These are phyloP conservation scores for Bos javanicus DNA, from an alignment of 2,113 vertebrate species.

Conservation along the genomic window DNA sequence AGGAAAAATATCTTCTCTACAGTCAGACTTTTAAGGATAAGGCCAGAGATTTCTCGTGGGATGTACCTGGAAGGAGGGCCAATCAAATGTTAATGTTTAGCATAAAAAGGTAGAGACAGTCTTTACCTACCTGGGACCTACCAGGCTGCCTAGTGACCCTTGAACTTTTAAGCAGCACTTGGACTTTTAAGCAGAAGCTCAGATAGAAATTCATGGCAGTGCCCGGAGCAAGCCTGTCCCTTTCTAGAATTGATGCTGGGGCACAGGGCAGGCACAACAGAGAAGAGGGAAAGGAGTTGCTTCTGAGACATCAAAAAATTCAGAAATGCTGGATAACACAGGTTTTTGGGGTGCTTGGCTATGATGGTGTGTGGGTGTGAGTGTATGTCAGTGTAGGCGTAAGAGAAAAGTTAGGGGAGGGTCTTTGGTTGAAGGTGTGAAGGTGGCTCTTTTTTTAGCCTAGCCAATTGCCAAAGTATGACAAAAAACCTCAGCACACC, in stretches of 20 bases:
- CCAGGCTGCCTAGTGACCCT: background rate
- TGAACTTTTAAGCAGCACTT: no score
- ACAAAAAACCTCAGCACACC: background rate
- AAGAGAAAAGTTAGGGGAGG: background rate
- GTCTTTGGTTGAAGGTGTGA: background rate
- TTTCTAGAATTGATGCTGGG: background rate
- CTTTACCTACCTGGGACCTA: background rate
- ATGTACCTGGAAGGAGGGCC: background rate
- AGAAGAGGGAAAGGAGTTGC: background rate
- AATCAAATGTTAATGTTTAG: background rate
- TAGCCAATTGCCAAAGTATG: background rate
- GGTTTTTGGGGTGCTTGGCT: background rate
- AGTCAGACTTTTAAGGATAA: conserved; percentile 7
- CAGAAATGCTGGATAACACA: background rate
- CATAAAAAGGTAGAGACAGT: background rate
- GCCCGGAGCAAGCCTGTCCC: background rate
- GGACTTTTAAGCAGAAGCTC: background rate
- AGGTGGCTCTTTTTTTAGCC: background rate
- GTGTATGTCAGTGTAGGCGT: background rate
- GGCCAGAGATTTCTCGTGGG: background rate
- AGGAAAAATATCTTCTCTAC: background rate
- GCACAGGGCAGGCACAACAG: background rate
- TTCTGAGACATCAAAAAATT: background rate
- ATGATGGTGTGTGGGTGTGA: background rate
- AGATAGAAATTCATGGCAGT: background rate